Evolutionary conservation across 2,113 vertebrate species (phyloP).

Genomic region (Apistogramma diplotaenia): DNA sequence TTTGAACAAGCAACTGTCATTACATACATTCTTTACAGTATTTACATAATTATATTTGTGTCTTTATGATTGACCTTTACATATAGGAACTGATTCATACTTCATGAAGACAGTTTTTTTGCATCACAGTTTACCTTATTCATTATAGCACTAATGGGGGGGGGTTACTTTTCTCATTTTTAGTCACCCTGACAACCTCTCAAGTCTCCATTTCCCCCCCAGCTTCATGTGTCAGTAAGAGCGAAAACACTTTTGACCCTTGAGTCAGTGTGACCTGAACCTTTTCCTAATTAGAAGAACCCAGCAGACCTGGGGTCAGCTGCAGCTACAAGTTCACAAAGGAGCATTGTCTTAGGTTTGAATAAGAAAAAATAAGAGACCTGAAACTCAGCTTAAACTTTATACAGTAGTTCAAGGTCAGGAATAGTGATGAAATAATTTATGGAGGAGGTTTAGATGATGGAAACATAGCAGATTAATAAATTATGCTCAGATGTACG

Average conservation of each 20-base stretch:
- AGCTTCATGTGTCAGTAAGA: conserved; percentile 21
- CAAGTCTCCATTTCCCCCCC: background rate
- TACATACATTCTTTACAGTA: too few species aligned
- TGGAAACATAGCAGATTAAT: conserved; percentile 49
- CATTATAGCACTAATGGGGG: background rate
- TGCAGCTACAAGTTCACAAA: background rate
- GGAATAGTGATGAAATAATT: conserved; percentile 56
- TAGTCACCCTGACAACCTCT: background rate
- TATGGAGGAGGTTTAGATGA: conserved; percentile 38
- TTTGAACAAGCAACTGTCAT: too few species aligned
- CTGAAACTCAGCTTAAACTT: conserved; percentile 22
- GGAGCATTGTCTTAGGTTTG: conserved; percentile 12
- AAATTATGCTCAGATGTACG: conserved; percentile 30
- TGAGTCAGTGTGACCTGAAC: conserved; percentile 17
- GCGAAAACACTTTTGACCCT: conserved; percentile 14
- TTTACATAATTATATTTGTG: background rate
- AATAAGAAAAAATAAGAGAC: conserved; percentile 21
- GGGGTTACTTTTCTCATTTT: background rate
- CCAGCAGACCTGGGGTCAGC: conserved; percentile 25
- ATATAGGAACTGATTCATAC: conserved; percentile 1
- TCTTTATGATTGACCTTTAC: background rate
- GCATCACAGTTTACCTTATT: background rate
- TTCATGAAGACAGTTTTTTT: conserved; percentile 1
- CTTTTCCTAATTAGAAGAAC: conserved; percentile 36
- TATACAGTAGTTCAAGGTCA: conserved; percentile 23